Percentiles rank a stretch among this genome's conserved stretches.
Conservation (phyloP, 2,888 invertebrate genomes). For the Antitype chi region DNA sequence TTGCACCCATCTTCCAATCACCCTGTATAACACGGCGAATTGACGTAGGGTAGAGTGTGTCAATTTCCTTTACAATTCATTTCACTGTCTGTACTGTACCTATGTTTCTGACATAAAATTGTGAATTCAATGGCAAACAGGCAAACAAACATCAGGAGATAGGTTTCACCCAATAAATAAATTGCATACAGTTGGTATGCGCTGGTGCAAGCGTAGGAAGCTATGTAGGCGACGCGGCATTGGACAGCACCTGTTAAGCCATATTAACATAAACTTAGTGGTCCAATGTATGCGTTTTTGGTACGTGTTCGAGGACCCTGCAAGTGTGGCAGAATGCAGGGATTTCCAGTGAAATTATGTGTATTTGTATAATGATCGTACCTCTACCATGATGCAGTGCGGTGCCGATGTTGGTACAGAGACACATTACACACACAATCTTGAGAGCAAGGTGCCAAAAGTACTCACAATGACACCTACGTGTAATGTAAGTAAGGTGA, state of each 20-base stretch:
- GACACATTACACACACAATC: neutral
- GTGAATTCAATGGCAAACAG: neutral
- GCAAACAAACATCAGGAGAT: no score
- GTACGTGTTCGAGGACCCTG: constrained; percentile 11
- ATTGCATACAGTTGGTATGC: constrained; percentile 50
- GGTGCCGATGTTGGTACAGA: neutral
- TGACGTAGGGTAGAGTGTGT: no score
- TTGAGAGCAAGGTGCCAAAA: neutral
- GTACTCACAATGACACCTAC: neutral
- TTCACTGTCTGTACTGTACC: no score
- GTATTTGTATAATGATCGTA: neutral
- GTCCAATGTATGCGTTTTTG: constrained; percentile 9
- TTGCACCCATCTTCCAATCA: no score
- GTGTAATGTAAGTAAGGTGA: no score
- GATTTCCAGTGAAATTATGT: neutral
- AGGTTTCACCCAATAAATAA: constrained; percentile 22
- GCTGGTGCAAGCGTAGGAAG: constrained; percentile 52
- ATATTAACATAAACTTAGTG: constrained; percentile 46
- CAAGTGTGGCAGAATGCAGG: neutral
- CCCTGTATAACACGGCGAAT: no score
- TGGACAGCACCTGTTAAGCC: constrained; percentile 51
- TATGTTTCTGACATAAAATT: no score
- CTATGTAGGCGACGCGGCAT: constrained; percentile 51
- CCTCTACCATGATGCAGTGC: no score
- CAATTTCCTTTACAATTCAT: no score